Evolutionary conservation across 2,113 vertebrate species (phyloP), one percentile per base, ranked within the genome.

Genomic region (Sander vitreus): DNA sequence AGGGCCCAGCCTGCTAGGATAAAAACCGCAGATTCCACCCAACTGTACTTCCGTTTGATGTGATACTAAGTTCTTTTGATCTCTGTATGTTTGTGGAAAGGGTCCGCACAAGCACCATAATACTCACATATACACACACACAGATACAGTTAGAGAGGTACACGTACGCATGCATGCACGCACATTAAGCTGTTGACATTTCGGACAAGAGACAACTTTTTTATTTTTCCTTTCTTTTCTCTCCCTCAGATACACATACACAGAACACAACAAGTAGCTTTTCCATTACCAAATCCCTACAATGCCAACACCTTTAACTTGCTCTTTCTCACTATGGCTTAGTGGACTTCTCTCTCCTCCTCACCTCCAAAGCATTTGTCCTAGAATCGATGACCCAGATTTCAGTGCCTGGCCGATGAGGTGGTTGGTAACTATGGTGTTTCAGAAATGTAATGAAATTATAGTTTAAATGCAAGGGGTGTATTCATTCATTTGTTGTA

Each of bases 21-120:
- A 19, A 60, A 79, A 78, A 65, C 45, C 45, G 19, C 55, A 48
- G 82, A 85, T 67, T 88, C 54, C 48, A 67, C 75, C 67, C 75
- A 23, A 25, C 76, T 58, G 48, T 39, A 80, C 51, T 60, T 68
- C 60, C 10, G 3, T 89, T 86, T 83, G 53, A 86, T 83, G 59
- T 62, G 79, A 81, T 80, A 67, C 33, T 67, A 65, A 86, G 58
- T 75, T 73, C 75, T 84, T 89, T 89, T 91, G 84, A 91, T 88
- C 80, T 79, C 30, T 58, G 39, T 25, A 23, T 73, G 54, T 84
- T 83, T 83, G 69, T 67, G 74, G 60, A 90, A 74, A 84, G 48
- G 21, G 33, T 67, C 54, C 59, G 60, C 59, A 68, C 30, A 73
- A 75, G 76, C 53, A 62, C 58, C 25, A 55, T 65, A 67, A 39